Base-by-base conservation (phyloP, 2,113 vertebrate genomes). In the Phodopus roborovskii region DNA sequence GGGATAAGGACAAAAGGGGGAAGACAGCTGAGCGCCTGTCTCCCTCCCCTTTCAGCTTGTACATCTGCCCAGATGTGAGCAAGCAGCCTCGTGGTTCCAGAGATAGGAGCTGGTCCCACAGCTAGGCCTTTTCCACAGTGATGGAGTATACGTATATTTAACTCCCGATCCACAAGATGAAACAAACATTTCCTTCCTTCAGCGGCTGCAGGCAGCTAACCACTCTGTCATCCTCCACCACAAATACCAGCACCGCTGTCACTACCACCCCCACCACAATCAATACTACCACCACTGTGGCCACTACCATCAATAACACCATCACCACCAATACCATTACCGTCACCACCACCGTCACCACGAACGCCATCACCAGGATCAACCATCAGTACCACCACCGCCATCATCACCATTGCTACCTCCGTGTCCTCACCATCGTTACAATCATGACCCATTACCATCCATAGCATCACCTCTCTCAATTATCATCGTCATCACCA, bases 381-480 rank as follows among this genome's bases (percentile, higher is more conserved):
- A 53, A 8, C 50, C 50, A 10, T 53, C 50, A 58, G 2, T 7
- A 48, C 2, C 39, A 36, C 1, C 39, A 11, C 3, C 30, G n/a
- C 2, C 7, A 24, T 2, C 82, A 53, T 53, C 19, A 24, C 78
- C 19, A 22, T 3, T 17, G 42, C 30, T 6, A 33, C 17, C 70
- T 17, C 24, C 42, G 6, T 45, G 50, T 26, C 75, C 28, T 28
- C 45, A 78, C 28, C 15, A 78, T 11, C 20, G 58, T 3, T 39
- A 70, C 0, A 2, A 33, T 4, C 11, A 81, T 1, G 7, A 50
- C 2, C 53, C 20, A 24, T 1, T 42, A 24, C 1, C 75, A 50
- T 8, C 7, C 64, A 0, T 22, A 3, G 1, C 8, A 45, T 1
- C 12, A 58, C 5, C 13, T 13, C 7, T 62, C 33, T 0, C 33